Evolutionary conservation across 2,797 vertebrate species (phyloP).

Genomic region (Acrossocheilus wenchowensis): DNA sequence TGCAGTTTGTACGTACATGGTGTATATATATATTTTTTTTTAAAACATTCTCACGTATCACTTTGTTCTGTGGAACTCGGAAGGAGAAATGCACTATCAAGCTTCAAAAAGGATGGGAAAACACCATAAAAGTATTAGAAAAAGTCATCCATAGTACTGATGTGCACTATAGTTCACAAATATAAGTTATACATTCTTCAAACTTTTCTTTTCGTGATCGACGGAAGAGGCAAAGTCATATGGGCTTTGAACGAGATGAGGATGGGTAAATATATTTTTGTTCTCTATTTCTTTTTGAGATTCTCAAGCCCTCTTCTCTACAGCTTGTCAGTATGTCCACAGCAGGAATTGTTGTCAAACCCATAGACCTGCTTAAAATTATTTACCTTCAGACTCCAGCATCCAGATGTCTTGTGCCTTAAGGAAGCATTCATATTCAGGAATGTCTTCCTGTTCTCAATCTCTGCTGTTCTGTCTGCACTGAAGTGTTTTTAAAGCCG

Average conservation of each 20-base stretch:
- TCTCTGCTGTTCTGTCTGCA: slow-evolving; percentile 16
- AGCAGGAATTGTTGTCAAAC: slow-evolving; percentile 10
- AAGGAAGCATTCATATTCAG: slow-evolving; percentile 41
- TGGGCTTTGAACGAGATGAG: neutral
- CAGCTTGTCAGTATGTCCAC: neutral
- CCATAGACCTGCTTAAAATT: slow-evolving; percentile 2
- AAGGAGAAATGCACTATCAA: neutral
- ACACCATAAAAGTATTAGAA: neutral
- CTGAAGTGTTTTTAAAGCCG: slow-evolving; percentile 40
- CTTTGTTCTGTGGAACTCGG: neutral
- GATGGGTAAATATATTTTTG: neutral
- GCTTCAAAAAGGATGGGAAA: neutral
- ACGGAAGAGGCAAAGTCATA: neutral
- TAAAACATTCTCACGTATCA: neutral
- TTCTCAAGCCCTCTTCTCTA: neutral
- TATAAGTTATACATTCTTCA: neutral
- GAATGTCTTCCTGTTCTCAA: slow-evolving; percentile 7
- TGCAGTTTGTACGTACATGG: neutral
- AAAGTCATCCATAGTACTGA: neutral
- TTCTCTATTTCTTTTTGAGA: neutral
- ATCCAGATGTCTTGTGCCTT: slow-evolving; percentile 34
- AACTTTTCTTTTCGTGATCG: neutral
- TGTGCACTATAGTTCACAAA: neutral
- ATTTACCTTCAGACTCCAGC: slow-evolving; percentile 17
- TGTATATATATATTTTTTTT: neutral